A percentile compares a stretch with the other conserved stretches of the same genome.
Conservation (phyloP, 2,888 invertebrate genomes). For the Willowsia nigromaculata region DNA sequence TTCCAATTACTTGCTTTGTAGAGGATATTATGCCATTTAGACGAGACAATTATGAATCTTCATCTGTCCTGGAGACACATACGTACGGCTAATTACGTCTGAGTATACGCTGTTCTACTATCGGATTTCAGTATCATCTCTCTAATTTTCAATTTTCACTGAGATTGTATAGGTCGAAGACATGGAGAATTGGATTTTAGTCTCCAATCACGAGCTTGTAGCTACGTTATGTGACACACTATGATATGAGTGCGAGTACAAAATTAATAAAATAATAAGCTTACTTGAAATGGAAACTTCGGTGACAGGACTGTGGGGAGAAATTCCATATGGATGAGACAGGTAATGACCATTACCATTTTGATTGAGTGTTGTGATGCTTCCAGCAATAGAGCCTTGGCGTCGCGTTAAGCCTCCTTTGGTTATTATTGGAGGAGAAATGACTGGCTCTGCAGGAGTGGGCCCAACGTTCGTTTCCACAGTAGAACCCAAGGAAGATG, state of each 20-base stretch:
- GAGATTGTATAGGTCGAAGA: too few species aligned
- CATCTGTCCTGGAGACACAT: too few species aligned
- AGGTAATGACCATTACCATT: conserved; percentile 66
- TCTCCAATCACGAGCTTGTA: neutral
- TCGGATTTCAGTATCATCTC: too few species aligned
- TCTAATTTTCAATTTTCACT: too few species aligned
- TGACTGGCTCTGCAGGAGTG: conserved; percentile 35
- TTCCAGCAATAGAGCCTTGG: conserved; percentile 55
- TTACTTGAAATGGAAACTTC: conserved; percentile 75
- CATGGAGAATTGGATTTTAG: too few species aligned
- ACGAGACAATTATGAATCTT: too few species aligned
- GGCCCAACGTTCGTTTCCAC: conserved; percentile 62
- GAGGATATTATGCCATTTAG: too few species aligned
- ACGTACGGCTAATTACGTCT: too few species aligned
- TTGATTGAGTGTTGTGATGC: conserved; percentile 57
- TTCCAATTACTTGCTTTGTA: too few species aligned
- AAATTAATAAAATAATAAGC: neutral
- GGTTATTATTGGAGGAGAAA: conserved; percentile 63
- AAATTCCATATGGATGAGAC: conserved; percentile 55
- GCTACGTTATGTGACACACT: neutral
- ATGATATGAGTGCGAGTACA: too few species aligned
- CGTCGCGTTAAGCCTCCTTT: conserved; percentile 55
- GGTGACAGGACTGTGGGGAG: conserved; percentile 69
- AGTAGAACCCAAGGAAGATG: conserved; percentile 70
- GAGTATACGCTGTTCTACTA: too few species aligned